These are phyloP conservation scores for Perca schrenkii DNA, from an alignment of 2,113 vertebrate species.

Conservation along the genomic window DNA sequence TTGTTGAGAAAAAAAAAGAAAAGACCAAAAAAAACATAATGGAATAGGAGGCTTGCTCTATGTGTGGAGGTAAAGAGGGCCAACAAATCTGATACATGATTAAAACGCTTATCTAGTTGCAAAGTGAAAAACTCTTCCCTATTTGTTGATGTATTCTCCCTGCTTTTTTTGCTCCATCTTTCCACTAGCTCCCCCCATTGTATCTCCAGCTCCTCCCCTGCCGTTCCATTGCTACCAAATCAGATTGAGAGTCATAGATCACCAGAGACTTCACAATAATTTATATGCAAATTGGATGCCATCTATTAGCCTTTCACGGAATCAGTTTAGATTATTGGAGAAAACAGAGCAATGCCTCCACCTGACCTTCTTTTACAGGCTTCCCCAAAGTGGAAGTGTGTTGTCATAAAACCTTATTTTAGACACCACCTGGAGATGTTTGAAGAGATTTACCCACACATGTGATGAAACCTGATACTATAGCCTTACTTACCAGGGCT, in stretches of 20 bases:
- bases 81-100: slow-evolving; percentile 41
- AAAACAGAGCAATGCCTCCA: slow-evolving; percentile 70
- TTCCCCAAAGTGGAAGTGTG: slow-evolving; percentile 30
- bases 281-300: slow-evolving; percentile 85
- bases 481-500: slow-evolving; percentile 9
- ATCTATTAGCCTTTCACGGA: slow-evolving; percentile 84
- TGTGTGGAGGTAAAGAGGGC: slow-evolving; percentile 23
- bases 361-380: slow-evolving; percentile 60
- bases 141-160: slow-evolving; percentile 4
- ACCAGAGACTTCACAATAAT: slow-evolving; percentile 79
- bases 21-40: not conserved
- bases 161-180: slow-evolving; percentile 2
- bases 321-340: slow-evolving; percentile 77
- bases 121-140: not conserved
- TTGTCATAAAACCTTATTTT: slow-evolving; percentile 52
- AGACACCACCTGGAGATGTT: slow-evolving; percentile 58
- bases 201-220: slow-evolving; percentile 47
- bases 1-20: slow-evolving; percentile 9
- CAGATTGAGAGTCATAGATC: slow-evolving; percentile 76
- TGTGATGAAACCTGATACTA: slow-evolving; percentile 39
- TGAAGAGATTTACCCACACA: slow-evolving; percentile 57
- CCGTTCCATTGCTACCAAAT: slow-evolving; percentile 61
- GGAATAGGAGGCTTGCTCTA: slow-evolving; percentile 6
- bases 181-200: not conserved
- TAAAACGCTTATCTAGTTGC: slow-evolving; percentile 24